Base-by-base conservation (phyloP, 2,888 invertebrate genomes). In the Phortica magna region DNA sequence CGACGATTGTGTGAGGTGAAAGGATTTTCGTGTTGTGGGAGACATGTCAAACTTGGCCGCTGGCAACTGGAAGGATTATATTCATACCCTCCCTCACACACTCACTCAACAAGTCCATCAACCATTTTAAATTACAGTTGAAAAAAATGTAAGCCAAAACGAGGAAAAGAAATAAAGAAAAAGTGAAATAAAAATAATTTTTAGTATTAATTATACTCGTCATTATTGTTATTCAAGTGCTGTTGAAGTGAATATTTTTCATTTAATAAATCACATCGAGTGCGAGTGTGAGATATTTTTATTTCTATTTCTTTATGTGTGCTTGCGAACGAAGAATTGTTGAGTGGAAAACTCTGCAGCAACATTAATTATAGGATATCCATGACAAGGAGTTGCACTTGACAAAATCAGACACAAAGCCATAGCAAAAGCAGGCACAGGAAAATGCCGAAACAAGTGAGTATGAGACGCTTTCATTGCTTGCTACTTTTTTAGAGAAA, bases 211-310 rank as follows among this genome's bases (percentile, higher is more conserved):
- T 41, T 12, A 48, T n/a, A 42, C 42, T 43, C 48, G 43, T 68
- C 48, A 68, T 43, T 9, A 55, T 55, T 10, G 17, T 55, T 1
- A 59, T 59, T 4, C 22, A 59, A 61, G 61, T 61, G 22, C 10
- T 61, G 19, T n/a, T 31, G 1, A 68, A 68, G 68, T 68, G 68
- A 43, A 43, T 68, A 19, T 19, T 68, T 68, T 68, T 22, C 42
- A 68, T 68, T 43, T 19, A 68, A 22, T 68, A 68, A 68, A 31
- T 31, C 48, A 48, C 48, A 12, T 48, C 7, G 14, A 48, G 48
- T 48, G 48, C 48, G 14, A 48, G 10, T 9, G 10, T 48, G 48
- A 48, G 48, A 31, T 31, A 31, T 31, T 31, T 31, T 31, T 31
- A 4, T 31, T 31, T 31, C 55, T 55, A 10, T 55, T 7, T 55